Percentiles rank a stretch among this genome's conserved stretches.
Evolutionary conservation across 2,797 vertebrate species (phyloP).

Genomic region (Clamator glandarius): DNA sequence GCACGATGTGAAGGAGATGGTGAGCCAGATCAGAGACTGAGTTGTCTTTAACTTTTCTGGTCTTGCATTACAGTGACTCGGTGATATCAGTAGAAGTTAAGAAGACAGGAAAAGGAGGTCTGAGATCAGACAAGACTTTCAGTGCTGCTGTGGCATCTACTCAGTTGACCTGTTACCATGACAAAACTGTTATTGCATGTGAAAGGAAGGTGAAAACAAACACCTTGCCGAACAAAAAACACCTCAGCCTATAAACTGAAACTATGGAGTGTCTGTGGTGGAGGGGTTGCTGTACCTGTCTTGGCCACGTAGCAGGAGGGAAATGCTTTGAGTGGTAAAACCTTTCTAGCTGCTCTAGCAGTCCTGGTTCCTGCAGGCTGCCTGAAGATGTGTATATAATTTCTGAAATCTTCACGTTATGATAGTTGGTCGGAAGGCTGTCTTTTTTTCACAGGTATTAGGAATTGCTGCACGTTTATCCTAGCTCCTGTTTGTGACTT

Average conservation of each 20-base stretch:
- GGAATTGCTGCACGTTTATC: background rate
- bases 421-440: background rate
- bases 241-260: rapidly evolving
- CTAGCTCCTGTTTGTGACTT: background rate
- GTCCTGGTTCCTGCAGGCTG: background rate
- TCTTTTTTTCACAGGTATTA: background rate
- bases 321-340: background rate
- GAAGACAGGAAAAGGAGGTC: background rate
- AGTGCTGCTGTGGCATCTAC: background rate
- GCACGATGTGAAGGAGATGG: background rate
- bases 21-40: background rate
- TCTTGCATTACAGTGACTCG: background rate
- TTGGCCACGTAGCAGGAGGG: background rate
- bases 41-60: background rate
- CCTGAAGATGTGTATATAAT: rapidly evolving
- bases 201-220: background rate
- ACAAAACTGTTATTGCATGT: background rate
- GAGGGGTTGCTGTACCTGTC: background rate
- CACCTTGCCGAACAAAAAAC: background rate
- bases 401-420: background rate
- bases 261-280: background rate
- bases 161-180: background rate
- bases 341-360: background rate
- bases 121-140: background rate
- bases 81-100: background rate